phyloP scores from a whole-genome alignment of 2,888 invertebrate species.

The Herminia tarsipennalis region DNA sequence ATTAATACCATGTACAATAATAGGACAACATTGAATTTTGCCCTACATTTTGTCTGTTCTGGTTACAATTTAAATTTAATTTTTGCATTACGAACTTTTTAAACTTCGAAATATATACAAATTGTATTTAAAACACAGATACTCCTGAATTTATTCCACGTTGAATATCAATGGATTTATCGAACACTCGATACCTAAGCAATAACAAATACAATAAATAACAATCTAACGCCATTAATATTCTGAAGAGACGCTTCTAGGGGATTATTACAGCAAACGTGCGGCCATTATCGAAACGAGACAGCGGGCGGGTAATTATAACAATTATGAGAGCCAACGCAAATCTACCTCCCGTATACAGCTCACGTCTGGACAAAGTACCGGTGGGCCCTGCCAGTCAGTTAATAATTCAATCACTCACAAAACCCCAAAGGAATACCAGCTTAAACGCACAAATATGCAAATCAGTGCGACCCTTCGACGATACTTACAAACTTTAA shows the following conservation, averaged over 20 bases:
- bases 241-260: slow-evolving; percentile 45
- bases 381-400: slow-evolving; percentile 64
- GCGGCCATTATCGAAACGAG: slow-evolving; percentile 59
- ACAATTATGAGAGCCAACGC: slow-evolving; percentile 62
- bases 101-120: slow-evolving; percentile 1
- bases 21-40: slow-evolving; percentile 16
- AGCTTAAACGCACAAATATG: slow-evolving; percentile 76
- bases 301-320: slow-evolving; percentile 61
- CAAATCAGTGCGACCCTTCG: slow-evolving; percentile 58
- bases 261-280: slow-evolving; percentile 53
- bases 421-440: slow-evolving; percentile 49
- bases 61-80: no score
- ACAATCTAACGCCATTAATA: slow-evolving; percentile 46
- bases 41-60: slow-evolving; percentile 1
- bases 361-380: slow-evolving; percentile 65
- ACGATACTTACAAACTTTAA: slow-evolving; percentile 62
- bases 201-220: slow-evolving; percentile 40
- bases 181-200: slow-evolving; percentile 16
- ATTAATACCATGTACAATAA: slow-evolving; percentile 15
- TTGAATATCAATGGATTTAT: slow-evolving; percentile 13
- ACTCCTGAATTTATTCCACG: neutral
- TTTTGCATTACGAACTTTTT: no score
- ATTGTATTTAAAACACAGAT: slow-evolving; percentile 15
- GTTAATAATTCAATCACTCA: slow-evolving; percentile 81
- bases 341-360: slow-evolving; percentile 57